Evolutionary conservation across 2,113 vertebrate genomes (phyloP).

Genomic region (Pituophis catenifer): DNA sequence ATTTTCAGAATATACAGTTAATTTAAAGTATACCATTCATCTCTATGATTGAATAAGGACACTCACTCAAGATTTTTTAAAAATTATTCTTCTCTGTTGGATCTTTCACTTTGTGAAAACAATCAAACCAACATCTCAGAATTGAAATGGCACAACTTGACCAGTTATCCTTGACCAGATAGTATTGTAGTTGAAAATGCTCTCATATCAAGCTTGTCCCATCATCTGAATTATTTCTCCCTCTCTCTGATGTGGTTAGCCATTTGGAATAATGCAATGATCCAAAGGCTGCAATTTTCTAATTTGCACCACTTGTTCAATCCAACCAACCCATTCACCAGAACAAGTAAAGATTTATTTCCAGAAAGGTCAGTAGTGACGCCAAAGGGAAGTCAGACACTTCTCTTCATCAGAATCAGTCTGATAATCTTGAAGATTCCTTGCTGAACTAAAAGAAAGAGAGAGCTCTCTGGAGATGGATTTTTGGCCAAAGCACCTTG

Average conservation of each 20-base stretch:
- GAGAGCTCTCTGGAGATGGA: slow-evolving; percentile 26
- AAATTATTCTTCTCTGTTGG: neutral
- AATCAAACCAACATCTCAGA: neutral
- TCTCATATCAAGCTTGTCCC: neutral
- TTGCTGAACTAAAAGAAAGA: slow-evolving; percentile 26
- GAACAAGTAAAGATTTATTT: slow-evolving; percentile 4
- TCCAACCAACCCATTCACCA: neutral
- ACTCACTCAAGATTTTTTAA: neutral
- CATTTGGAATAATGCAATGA: neutral
- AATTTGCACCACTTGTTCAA: neutral
- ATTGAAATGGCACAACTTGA: neutral
- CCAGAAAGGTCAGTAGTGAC: slow-evolving; percentile 4
- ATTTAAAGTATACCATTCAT: neutral
- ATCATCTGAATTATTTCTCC: neutral
- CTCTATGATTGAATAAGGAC: neutral
- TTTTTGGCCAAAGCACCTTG: neutral
- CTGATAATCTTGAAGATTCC: neutral
- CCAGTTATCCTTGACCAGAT: neutral
- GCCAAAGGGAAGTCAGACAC: neutral
- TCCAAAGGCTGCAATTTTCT: neutral
- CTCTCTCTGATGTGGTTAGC: neutral
- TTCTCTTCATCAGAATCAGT: neutral
- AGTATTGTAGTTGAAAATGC: neutral
- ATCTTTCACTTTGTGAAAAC: neutral
- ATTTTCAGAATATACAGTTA: neutral